Evolutionary conservation across 2,113 vertebrate genomes (phyloP).

Genomic region (Cairina moschata): DNA sequence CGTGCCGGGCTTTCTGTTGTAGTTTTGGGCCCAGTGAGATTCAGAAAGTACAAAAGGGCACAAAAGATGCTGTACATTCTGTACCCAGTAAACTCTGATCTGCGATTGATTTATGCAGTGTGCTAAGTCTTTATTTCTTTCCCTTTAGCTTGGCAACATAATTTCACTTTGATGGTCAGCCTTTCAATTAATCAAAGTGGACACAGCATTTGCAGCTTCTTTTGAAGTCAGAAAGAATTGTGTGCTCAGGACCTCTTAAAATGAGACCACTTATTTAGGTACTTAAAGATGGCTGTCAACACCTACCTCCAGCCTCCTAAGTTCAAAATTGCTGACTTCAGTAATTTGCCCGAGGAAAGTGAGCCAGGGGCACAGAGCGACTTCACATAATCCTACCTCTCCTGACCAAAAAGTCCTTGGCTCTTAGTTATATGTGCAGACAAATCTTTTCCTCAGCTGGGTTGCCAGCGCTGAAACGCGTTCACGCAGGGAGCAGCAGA

Average conservation of each 20-base stretch:
- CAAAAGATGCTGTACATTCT: constrained; percentile 67
- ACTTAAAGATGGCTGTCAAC: constrained; percentile 73
- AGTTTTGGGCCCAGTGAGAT: constrained; percentile 63
- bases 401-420: constrained; percentile 42
- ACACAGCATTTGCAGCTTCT: constrained; percentile 70
- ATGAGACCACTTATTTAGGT: constrained; percentile 73
- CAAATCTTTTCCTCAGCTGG: neutral
- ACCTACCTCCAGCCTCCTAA: constrained; percentile 57
- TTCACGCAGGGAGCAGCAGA: neutral
- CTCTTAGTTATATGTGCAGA: neutral
- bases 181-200: constrained; percentile 73
- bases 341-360: constrained; percentile 60
- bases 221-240: constrained; percentile 74
- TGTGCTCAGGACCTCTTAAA: constrained; percentile 66
- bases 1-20: constrained; percentile 21
- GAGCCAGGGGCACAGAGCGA: constrained; percentile 41
- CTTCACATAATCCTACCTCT: constrained; percentile 32
- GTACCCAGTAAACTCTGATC: constrained; percentile 67
- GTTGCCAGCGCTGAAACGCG: neutral
- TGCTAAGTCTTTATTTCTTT: constrained; percentile 73
- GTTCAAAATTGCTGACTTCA: constrained; percentile 63
- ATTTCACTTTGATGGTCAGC: constrained; percentile 73
- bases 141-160: constrained; percentile 71
- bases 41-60: constrained; percentile 71
- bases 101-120: constrained; percentile 69